Evolutionary conservation across 2,888 invertebrate genomes (phyloP), one percentile per base, ranked within the genome.

Genomic region (Dinocampus coccinellae): DNA sequence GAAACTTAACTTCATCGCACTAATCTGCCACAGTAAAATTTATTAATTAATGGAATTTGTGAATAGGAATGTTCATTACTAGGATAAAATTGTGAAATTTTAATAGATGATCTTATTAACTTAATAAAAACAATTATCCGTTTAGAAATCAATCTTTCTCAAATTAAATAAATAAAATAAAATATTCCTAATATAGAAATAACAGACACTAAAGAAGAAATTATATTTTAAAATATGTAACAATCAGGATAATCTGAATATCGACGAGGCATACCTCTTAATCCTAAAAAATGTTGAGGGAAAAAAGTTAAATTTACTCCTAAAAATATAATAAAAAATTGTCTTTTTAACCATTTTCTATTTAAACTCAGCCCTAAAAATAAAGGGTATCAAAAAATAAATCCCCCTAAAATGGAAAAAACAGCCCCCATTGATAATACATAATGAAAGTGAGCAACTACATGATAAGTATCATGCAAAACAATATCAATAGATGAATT

Each of bases 391-490:
- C 93, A 94, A 77, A 92, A 91, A 84, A 92, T 89, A 87, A 94
- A 90, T 79, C 93, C 93, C 42, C 90, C 92, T 89, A 95, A 91
- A 90, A 94, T 93, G 52, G 93, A 91, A 90, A 94, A 94, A 81
- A 94, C 93, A 2, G 94, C 93, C 77, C 93, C 94, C 89, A 94
- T 93, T 2, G 93, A 93, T 82, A 94, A 80, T 0, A 94, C 94
- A 90, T 94, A 94, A 85, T 95, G 94, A 81, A 95, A 95, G 87
- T 95, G 94, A 3, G 93, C 94, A 36, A 94, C 94, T 63, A 94
- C 94, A 90, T 94, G 95, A 86, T 94, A 94, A n/a, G 94, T 94
- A 83, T 95, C 94, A 88, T 95, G 94, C 11, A 94, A 76, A 73
- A 92, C 89, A 88, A 94, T 92, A 90, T 95, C 94, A 89, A 95